Conservation (phyloP, 2,888 invertebrate genomes). For the Plagodis pulveraria region DNA sequence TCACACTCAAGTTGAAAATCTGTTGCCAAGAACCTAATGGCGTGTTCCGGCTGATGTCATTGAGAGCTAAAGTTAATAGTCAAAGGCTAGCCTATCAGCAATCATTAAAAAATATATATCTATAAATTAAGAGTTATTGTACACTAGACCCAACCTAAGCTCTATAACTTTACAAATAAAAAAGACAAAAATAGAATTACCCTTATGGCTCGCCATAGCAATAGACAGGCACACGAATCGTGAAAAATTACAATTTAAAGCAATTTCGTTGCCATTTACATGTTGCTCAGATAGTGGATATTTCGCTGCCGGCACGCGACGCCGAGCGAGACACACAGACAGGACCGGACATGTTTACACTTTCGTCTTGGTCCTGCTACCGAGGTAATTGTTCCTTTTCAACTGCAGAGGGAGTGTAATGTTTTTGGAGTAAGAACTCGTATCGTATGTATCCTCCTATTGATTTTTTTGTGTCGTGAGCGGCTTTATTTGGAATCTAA, state of each 20-base stretch:
- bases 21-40: too few species aligned
- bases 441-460: too few species aligned
- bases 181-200: background rate
- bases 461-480: too few species aligned
- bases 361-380: conserved; percentile 35
- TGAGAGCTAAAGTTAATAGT: too few species aligned
- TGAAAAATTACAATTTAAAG: conserved; percentile 28
- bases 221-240: conserved; percentile 23
- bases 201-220: conserved; percentile 21
- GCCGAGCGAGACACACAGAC: conserved; percentile 27
- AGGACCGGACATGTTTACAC: conserved; percentile 36
- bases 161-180: background rate
- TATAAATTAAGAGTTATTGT: too few species aligned
- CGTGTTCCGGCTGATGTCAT: too few species aligned
- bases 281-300: conserved; percentile 22
- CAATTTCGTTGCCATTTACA: conserved; percentile 26
- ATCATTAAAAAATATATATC: too few species aligned
- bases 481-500: too few species aligned
- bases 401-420: background rate
- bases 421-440: too few species aligned
- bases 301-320: conserved; percentile 34
- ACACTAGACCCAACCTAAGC: too few species aligned
- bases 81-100: too few species aligned
- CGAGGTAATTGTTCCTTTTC: conserved; percentile 2
- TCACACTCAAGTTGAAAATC: too few species aligned